Conservation (phyloP, 2,797 vertebrate species). For the Erithacus rubecula region DNA sequence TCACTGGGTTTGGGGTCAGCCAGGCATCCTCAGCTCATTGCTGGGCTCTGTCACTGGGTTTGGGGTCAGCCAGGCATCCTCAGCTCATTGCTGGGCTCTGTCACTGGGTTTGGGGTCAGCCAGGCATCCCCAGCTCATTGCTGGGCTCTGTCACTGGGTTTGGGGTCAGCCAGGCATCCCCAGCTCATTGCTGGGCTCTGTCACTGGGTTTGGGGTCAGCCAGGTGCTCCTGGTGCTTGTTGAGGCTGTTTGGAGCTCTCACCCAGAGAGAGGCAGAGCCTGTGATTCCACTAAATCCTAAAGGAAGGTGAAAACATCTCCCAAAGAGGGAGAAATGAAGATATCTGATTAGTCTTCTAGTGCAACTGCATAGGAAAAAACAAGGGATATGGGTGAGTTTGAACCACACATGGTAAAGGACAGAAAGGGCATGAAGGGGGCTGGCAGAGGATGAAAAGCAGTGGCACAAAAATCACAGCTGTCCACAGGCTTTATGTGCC, state of each 20-base stretch:
- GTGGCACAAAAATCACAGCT: neutral
- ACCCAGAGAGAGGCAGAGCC: neutral
- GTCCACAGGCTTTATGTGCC: neutral
- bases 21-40: too few species aligned
- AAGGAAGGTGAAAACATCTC: neutral
- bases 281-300: neutral
- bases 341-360: neutral
- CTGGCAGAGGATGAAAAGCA: neutral
- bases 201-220: neutral
- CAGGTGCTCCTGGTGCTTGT: neutral
- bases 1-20: too few species aligned
- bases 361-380: neutral
- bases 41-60: too few species aligned
- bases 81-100: too few species aligned
- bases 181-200: accelerated
- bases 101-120: too few species aligned
- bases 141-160: too few species aligned
- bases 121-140: too few species aligned
- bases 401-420: neutral
- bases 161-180: neutral
- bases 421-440: neutral
- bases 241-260: neutral
- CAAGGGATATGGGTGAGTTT: neutral
- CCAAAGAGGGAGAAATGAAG: neutral
- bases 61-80: too few species aligned